Conservation (phyloP, 2,888 invertebrate genomes). For the Drosophila dives region DNA sequence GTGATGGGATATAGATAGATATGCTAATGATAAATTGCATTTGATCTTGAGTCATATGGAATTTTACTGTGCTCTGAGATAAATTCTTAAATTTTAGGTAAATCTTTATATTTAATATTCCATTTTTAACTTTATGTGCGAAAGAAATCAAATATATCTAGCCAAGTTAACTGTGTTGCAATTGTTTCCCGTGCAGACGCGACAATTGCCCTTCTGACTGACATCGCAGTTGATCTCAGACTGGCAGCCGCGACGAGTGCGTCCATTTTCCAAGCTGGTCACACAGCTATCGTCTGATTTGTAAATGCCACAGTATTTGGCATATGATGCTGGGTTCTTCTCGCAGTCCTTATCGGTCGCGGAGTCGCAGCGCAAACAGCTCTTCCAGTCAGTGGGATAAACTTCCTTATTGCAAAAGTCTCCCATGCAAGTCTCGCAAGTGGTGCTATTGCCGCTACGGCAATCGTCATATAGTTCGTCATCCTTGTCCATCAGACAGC, state of each 20-base stretch:
- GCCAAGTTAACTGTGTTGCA: slow-evolving; percentile 75
- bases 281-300: slow-evolving; percentile 66
- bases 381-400: slow-evolving; percentile 73
- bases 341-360: slow-evolving; percentile 60
- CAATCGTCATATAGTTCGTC: slow-evolving; percentile 69
- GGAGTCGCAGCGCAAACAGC: slow-evolving; percentile 78
- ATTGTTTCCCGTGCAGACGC: slow-evolving; percentile 68
- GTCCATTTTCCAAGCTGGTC: slow-evolving; percentile 62
- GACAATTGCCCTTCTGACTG: slow-evolving; percentile 61
- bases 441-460: slow-evolving; percentile 42
- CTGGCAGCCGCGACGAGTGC: slow-evolving; percentile 75
- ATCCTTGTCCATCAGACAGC: slow-evolving; percentile 66
- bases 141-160: not conserved
- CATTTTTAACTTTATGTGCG: too few species aligned
- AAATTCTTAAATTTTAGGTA: not conserved
- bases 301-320: slow-evolving; percentile 67
- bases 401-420: slow-evolving; percentile 67
- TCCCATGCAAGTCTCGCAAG: slow-evolving; percentile 62
- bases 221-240: slow-evolving; percentile 73
- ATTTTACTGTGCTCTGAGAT: not conserved
- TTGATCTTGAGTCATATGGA: slow-evolving; percentile 15
- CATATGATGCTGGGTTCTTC: slow-evolving; percentile 47
- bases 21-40: slow-evolving; percentile 17
- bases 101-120: not conserved
- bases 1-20: slow-evolving; percentile 18